phyloP scores from a whole-genome alignment of 2,888 invertebrate genomes.

The Serrognathus titanus region DNA sequence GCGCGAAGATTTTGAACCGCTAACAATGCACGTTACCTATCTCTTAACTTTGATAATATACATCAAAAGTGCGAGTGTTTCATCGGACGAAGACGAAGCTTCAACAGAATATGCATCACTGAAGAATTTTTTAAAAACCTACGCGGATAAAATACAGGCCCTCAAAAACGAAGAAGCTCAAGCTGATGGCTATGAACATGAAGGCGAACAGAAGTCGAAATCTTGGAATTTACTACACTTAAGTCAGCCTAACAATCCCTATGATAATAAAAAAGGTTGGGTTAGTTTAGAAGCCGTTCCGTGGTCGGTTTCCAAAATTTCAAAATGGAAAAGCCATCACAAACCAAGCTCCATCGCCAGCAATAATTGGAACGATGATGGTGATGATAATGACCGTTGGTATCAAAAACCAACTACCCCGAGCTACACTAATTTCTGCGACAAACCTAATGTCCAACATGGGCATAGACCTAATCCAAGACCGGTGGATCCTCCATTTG shows the following conservation, averaged over 20 bases:
- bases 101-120: slow-evolving; percentile 53
- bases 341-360: slow-evolving; percentile 43
- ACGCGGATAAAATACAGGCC: slow-evolving; percentile 47
- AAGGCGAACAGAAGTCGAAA: slow-evolving; percentile 47
- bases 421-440: too few species aligned
- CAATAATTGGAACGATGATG: slow-evolving; percentile 23
- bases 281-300: slow-evolving; percentile 73
- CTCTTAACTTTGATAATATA: background rate
- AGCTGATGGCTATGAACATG: too few species aligned
- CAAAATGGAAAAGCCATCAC: slow-evolving; percentile 69
- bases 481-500: slow-evolving; percentile 10
- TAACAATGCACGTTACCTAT: slow-evolving; percentile 1
- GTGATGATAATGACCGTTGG: slow-evolving; percentile 7
- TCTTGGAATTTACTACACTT: slow-evolving; percentile 54
- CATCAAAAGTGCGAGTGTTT: slow-evolving; percentile 7
- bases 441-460: too few species aligned
- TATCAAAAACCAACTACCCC: too few species aligned
- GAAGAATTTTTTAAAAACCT: slow-evolving; percentile 60
- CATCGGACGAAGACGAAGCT: slow-evolving; percentile 41
- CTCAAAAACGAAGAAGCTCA: background rate
- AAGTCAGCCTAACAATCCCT: slow-evolving; percentile 56
- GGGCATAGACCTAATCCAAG: slow-evolving; percentile 10
- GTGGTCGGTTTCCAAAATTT: slow-evolving; percentile 76
- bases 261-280: slow-evolving; percentile 73
- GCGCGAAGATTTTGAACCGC: slow-evolving; percentile 9